Evolutionary conservation across 2,888 invertebrate genomes (phyloP).

Genomic region (Orchesella flavescens): DNA sequence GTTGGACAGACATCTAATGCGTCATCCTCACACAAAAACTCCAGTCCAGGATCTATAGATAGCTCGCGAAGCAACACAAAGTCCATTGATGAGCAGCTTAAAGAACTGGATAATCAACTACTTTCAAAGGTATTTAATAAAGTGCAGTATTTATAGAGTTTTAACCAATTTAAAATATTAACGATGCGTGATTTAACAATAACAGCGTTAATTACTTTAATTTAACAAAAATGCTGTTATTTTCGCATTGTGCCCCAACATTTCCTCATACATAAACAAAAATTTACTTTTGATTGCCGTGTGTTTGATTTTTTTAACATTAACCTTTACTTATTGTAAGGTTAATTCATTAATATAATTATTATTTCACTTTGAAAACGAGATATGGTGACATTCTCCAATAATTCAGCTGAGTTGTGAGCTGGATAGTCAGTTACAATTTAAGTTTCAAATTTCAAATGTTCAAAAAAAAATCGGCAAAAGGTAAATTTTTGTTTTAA

Average conservation of each 20-base stretch:
- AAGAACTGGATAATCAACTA: slow-evolving; percentile 86
- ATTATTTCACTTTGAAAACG: not conserved
- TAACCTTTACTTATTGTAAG: not conserved
- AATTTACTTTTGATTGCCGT: slow-evolving; percentile 58
- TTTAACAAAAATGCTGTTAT: slow-evolving; percentile 3
- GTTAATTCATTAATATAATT: not conserved
- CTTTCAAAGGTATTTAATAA: slow-evolving; percentile 80
- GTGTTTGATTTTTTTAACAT: slow-evolving; percentile 26
- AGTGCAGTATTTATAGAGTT: not conserved
- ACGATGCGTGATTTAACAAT: not conserved
- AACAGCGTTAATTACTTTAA: not conserved
- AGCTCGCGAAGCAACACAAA: slow-evolving; percentile 67
- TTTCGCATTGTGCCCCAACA: slow-evolving; percentile 24
- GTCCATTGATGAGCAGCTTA: slow-evolving; percentile 83
- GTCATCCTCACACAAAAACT: slow-evolving; percentile 58
- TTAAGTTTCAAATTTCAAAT: not conserved
- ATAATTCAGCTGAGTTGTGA: not conserved
- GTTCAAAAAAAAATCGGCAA: slow-evolving; percentile 29
- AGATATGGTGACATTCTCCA: not conserved
- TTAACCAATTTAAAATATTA: slow-evolving; percentile 1
- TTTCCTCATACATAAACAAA: slow-evolving; percentile 36
- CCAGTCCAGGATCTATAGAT: slow-evolving; percentile 68
- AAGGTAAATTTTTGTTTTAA: slow-evolving; percentile 67
- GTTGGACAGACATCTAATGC: slow-evolving; percentile 64
- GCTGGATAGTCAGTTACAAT: not conserved